phyloP scores from a whole-genome alignment of 2,113 vertebrate genomes.

The Mormoops blainvillei region DNA sequence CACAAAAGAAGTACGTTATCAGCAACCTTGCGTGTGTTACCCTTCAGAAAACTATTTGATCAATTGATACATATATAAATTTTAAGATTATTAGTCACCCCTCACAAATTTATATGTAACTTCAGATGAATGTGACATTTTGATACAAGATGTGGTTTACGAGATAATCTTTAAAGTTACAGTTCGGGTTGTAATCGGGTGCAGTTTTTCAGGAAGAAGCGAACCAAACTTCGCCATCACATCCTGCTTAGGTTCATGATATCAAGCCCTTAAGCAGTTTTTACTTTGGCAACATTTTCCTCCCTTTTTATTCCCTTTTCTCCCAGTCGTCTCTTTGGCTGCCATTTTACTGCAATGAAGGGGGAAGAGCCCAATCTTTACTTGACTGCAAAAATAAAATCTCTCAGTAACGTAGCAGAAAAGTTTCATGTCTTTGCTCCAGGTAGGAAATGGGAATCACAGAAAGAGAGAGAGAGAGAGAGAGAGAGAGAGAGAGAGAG shows the following conservation, averaged over 20 bases:
- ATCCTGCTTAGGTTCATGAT: not conserved
- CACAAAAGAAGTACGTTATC: not conserved
- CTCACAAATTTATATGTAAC: not conserved
- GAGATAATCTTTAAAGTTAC: not conserved
- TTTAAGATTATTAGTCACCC: not conserved
- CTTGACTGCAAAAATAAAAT: not conserved
- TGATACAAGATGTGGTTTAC: not conserved
- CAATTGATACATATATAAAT: not conserved
- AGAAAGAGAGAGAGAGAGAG: not conserved
- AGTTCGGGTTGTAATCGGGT: not conserved
- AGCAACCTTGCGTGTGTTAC: not conserved
- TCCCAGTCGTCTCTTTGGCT: not conserved
- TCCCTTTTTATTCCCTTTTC: not conserved
- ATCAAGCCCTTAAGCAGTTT: not conserved
- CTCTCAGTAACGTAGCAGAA: not conserved
- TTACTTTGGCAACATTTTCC: not conserved
- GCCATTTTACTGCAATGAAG: not conserved
- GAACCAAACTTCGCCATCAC: not conserved
- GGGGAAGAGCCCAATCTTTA: not conserved
- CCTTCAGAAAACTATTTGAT: not conserved
- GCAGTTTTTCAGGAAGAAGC: not conserved
- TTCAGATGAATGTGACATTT: not conserved
- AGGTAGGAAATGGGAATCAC: not conserved
- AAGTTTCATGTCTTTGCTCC: not conserved
- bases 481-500: no score